Base-by-base conservation (phyloP, 2,113 vertebrate species). In the Perca schrenkii region DNA sequence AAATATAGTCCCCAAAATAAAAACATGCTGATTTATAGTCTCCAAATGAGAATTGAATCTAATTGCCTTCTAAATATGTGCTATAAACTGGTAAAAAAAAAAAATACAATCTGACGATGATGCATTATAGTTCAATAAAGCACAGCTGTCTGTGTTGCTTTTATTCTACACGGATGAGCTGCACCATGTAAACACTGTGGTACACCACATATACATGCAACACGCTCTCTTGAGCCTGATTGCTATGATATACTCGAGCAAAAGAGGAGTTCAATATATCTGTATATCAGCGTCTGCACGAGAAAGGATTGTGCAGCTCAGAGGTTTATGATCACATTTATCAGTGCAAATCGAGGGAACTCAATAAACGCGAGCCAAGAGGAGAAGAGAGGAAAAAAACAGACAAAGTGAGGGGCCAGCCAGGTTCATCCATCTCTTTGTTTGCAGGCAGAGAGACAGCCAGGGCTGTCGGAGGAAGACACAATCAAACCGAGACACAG, bases 401-500 rank as follows among this genome's bases (percentile, higher is more conserved):
- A 71, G 79, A 64, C 67, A 68, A 47, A 77, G 74, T 57, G 63
- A 80, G 36, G 46, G 74, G 74, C 56, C 84, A 46, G 86, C 54
- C 56, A 75, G 75, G 74, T 77, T 71, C 76, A 83, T 85, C 91
- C 74, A 71, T 91, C 77, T 91, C 80, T 85, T 68, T 77, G 66
- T 61, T 80, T 76, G 80, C 54, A 75, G 75, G 65, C 76, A 84
- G 79, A 84, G 63, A 80, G 82, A 90, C 79, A 75, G 82, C 56
- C 77, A 75, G 62, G 49, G 62, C 83, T 66, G 80, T 85, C 80
- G 34, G 53, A 82, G 82, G 64, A 72, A 77, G 78, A 74, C 85
- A 71, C 83, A 72, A 76, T 87, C 80, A 84, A 85, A 79, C 46
- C 46, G 28, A 80, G 81, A 88, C 81, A 78, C 13, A 64, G 58